Evolutionary conservation across 2,797 vertebrate genomes (phyloP), one percentile per base, ranked within the genome.

Genomic region (Percopsis omiscomaycus): DNA sequence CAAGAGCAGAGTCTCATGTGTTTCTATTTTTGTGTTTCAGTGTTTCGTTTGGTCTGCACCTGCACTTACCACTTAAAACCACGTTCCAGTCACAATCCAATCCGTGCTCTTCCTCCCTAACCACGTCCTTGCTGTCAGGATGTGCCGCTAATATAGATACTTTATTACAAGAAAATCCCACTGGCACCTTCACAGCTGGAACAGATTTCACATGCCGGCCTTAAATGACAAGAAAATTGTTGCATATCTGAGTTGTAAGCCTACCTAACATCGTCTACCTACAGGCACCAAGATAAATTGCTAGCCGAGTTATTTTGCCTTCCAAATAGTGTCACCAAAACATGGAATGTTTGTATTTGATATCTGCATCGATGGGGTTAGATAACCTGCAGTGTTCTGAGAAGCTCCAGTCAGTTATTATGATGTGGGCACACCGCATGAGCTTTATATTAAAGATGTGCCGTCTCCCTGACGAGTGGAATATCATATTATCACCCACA

Each of bases 371-470:
- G 59, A 11, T 3, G 46, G 14, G 47, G 4, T 61, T n/a, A 61
- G 61, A 44, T 64, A 73, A 81, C 73, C 69, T 74, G 80, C 58
- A 58, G 77, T 71, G 72, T 63, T 66, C 64, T 71, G 74, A 80
- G 72, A 61, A 79, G 64, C 64, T 65, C 73, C 58, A 53, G 77
- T 66, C 69, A 55, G 69, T 83, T 71, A 75, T 83, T 84, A 77
- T 55, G 55, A 69, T 67, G 71, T 71, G 74, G 80, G 71, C 14
- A 1, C 71, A 52, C 68, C 64, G 75, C 71, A 73, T 64, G 73
- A 80, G 78, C 56, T 4, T 84, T 83, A 85, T 79, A 81, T 86
- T 89, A 86, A 68, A 77, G 78, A 69, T 70, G 68, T 42, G 64
- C 64, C 55, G 68, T 74, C 80, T 78, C 37, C 73, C 77, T 78